phyloP scores from a whole-genome alignment of 2,797 vertebrate species.

The Siniperca scherzeri region DNA sequence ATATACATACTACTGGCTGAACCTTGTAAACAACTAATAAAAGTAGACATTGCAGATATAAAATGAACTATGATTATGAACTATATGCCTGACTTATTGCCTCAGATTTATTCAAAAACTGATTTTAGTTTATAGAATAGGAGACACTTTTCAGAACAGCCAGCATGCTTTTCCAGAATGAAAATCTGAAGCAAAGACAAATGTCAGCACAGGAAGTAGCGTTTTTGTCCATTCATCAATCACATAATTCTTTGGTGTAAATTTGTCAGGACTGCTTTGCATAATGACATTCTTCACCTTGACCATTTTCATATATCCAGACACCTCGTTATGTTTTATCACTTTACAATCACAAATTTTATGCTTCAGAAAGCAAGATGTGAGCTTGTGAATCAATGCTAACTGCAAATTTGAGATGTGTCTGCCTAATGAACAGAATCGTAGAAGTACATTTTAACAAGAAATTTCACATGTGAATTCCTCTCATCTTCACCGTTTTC shows the following conservation, averaged over 20 bases:
- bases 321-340: neutral
- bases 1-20: too few relatives aligned
- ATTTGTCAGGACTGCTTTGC: neutral
- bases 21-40: too few relatives aligned
- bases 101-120: too few relatives aligned
- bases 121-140: too few relatives aligned
- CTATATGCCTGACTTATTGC: too few relatives aligned
- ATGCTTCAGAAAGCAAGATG: neutral
- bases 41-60: too few relatives aligned
- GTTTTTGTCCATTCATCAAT: neutral
- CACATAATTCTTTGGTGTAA: neutral
- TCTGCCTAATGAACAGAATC: constrained; percentile 19
- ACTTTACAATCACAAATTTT: neutral
- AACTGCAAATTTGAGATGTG: neutral
- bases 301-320: neutral
- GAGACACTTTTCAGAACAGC: too few relatives aligned
- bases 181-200: neutral
- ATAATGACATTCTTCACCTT: neutral
- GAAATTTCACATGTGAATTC: neutral
- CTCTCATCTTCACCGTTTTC: constrained; percentile 18
- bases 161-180: too few relatives aligned
- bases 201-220: neutral
- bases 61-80: too few relatives aligned
- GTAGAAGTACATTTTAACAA: neutral
- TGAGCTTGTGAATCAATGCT: neutral